Evolutionary conservation across 2,797 vertebrate species (phyloP), one percentile per base, ranked within the genome.

Genomic region (Chelon auratus): DNA sequence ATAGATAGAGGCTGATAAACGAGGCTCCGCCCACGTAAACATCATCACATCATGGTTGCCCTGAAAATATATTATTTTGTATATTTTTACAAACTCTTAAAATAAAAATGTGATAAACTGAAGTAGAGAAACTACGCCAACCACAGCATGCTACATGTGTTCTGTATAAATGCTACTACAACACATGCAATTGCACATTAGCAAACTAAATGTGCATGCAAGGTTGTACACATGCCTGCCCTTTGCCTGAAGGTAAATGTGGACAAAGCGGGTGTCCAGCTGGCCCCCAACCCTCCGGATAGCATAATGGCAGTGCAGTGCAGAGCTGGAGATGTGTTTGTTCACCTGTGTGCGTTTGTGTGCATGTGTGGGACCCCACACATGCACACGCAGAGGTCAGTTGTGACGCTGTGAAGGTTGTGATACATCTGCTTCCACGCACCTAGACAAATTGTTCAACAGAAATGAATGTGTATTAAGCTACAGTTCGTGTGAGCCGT

Each of bases 361-460:
- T 63, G 52, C 14, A 8, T 59, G 10, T 61, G 53, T 61, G 51
- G 12, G 26, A 18, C 69, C 48, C 74, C 13, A 11, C 24, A 55
- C n/a, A n/a, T n/a, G 75, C 37, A 17, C 45, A 54, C 9, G 22
- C 62, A 74, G 77, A 62, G 79, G 87, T 83, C 79, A 77, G 51
- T 67, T 72, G 45, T 62, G 65, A 56, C 26, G 9, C 64, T 58
- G 69, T 2, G 8, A 83, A 84, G 79, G 72, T 80, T 63, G 62
- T 15, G 8, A 59, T 54, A 48, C 26, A 17, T 33, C 63, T 72
- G 47, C 52, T 71, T 20, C 45, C 58, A 63, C 51, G 52, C 64
- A 77, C 37, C n/a, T 11, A 30, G 8, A 9, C 4, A 2, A 45
- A 66, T 47, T 57, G 42, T 48, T n/a, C 45, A 9, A 8, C 45